Conservation (phyloP, 1,140 invertebrate genomes). For the Drosophila nigrodunni region DNA sequence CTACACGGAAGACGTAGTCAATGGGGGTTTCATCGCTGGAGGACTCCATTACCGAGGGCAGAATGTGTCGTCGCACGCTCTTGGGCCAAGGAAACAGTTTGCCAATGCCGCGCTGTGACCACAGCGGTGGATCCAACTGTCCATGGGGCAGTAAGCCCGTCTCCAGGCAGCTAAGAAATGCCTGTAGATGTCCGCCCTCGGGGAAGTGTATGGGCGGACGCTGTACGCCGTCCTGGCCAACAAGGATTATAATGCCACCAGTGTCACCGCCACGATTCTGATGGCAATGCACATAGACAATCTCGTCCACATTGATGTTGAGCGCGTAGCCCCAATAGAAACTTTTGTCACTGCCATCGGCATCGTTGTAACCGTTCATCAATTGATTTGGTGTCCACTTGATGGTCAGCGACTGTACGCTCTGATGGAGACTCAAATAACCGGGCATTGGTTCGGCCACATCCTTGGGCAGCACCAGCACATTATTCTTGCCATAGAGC, state of each 20-base stretch:
- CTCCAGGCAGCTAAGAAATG: slow-evolving; percentile 96
- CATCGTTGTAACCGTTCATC: slow-evolving; percentile 94
- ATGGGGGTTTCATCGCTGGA: slow-evolving; percentile 88
- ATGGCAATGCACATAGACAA: slow-evolving; percentile 97
- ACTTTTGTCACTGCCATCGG: slow-evolving; percentile 90
- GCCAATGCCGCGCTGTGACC: slow-evolving; percentile 93
- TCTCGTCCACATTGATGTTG: slow-evolving; percentile 94
- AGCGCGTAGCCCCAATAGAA: slow-evolving; percentile 96
- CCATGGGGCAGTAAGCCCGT: slow-evolving; percentile 94
- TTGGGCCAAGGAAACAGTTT: slow-evolving; percentile 91
- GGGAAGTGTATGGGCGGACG: slow-evolving; percentile 96
- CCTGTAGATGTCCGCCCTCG: slow-evolving; percentile 94
- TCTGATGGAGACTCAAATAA: slow-evolving; percentile 96
- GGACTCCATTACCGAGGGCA: slow-evolving; percentile 87
- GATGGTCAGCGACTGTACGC: slow-evolving; percentile 88
- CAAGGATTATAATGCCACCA: slow-evolving; percentile 95
- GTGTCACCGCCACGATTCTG: slow-evolving; percentile 90
- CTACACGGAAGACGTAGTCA: slow-evolving; percentile 96
- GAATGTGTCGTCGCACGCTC: slow-evolving; percentile 87
- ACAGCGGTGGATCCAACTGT: slow-evolving; percentile 95
- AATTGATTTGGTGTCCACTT: slow-evolving; percentile 96
- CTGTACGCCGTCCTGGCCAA: slow-evolving; percentile 97
- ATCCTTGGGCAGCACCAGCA: slow-evolving; percentile 94
- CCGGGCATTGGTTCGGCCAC: slow-evolving; percentile 93
- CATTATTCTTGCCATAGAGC: slow-evolving; percentile 98